A percentile compares a stretch with the other conserved stretches of the same genome.
phyloP scores from a whole-genome alignment of 2,888 invertebrate species.

The Nebria brevicollis region DNA sequence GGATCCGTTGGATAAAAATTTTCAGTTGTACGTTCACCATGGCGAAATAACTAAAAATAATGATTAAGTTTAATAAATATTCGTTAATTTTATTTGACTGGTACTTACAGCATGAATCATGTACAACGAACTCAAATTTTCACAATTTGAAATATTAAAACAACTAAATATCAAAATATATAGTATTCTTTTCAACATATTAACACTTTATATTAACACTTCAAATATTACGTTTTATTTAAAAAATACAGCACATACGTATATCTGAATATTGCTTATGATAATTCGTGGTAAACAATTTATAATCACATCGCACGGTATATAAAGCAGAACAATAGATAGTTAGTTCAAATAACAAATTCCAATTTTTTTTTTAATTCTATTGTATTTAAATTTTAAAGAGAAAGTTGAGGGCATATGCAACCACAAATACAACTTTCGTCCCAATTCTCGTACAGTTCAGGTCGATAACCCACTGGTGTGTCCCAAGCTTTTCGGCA shows the following conservation, averaged over 20 bases:
- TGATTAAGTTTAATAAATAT: too few relatives aligned
- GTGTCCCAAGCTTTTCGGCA: conserved; percentile 71
- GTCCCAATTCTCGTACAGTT: conserved; percentile 67
- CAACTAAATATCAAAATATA: background rate
- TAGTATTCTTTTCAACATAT: background rate
- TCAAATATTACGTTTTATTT: too few relatives aligned
- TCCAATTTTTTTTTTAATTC: background rate
- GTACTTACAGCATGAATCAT: conserved; percentile 40
- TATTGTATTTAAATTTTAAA: background rate
- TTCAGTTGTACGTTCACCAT: conserved; percentile 59
- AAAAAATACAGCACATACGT: too few relatives aligned
- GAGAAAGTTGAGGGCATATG: background rate
- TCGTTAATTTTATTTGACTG: too few relatives aligned
- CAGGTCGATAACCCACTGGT: conserved; percentile 66
- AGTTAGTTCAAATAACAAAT: background rate
- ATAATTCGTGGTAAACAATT: too few relatives aligned
- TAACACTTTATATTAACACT: background rate
- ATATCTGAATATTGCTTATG: too few relatives aligned
- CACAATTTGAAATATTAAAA: background rate
- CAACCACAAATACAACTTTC: background rate
- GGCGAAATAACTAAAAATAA: conserved; percentile 63
- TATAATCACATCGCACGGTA: too few relatives aligned
- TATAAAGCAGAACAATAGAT: background rate
- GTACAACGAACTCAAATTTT: conserved; percentile 4
- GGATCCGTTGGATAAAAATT: conserved; percentile 62